phyloP scores from a whole-genome alignment of 1,140 invertebrate genomes.

The Octopus bimaculoides region DNA sequence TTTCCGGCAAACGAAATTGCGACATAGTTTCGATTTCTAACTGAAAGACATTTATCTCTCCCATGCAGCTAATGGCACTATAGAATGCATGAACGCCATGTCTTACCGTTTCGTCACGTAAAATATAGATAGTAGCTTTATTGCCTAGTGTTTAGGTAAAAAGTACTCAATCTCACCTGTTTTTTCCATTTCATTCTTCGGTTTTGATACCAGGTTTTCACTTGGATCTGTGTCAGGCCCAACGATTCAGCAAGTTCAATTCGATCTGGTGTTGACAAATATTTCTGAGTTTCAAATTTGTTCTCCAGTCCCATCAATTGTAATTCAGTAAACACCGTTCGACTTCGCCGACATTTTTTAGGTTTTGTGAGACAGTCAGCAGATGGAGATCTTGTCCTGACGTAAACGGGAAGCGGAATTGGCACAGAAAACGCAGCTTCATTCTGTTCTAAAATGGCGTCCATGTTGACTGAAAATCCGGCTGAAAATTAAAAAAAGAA shows the following conservation, averaged over 20 bases:
- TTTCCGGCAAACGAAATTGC: too few species aligned
- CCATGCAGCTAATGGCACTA: too few species aligned
- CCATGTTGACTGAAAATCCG: conserved; percentile 23
- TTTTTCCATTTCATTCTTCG: conserved; percentile 59
- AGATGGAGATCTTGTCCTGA: conserved; percentile 43
- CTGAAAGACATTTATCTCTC: too few species aligned
- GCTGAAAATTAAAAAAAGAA: conserved; percentile 7
- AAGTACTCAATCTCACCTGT: conserved; percentile 33
- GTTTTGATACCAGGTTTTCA: conserved; percentile 62
- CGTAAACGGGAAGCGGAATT: conserved; percentile 53
- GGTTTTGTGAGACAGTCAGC: conserved; percentile 37
- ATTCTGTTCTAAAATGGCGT: conserved; percentile 15
- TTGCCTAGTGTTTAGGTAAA: background rate
- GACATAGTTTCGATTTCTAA: too few species aligned
- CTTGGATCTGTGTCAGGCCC: conserved; percentile 93
- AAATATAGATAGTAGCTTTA: background rate
- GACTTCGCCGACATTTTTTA: conserved; percentile 47
- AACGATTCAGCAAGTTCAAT: conserved; percentile 89
- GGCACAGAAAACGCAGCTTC: conserved; percentile 32
- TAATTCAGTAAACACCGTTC: conserved; percentile 54
- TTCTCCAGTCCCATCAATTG: conserved; percentile 69
- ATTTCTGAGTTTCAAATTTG: conserved; percentile 91
- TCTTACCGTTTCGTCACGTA: too few species aligned
- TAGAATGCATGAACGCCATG: too few species aligned
- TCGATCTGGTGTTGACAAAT: conserved; percentile 93